Evolutionary conservation across 2,113 vertebrate species (phyloP).

Genomic region (Indicator indicator): DNA sequence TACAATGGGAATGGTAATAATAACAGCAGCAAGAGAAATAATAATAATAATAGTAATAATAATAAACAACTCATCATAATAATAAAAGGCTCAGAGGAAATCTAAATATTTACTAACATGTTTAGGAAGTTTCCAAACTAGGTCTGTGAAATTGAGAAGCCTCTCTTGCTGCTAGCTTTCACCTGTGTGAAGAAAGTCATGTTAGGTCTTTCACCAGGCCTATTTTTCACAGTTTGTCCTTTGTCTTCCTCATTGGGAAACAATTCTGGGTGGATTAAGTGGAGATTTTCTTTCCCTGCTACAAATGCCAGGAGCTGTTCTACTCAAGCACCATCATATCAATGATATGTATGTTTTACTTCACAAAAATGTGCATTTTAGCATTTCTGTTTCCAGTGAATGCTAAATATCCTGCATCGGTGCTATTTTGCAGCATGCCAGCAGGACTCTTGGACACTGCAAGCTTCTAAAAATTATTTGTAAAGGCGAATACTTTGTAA

Average conservation of each 20-base stretch:
- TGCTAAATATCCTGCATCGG: neutral
- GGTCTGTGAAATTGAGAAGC: neutral
- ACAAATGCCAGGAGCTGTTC: neutral
- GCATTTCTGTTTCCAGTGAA: neutral
- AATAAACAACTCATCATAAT: neutral
- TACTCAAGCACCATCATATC: neutral
- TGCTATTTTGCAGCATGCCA: neutral
- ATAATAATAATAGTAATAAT: neutral
- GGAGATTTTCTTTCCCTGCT: neutral
- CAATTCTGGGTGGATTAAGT: neutral
- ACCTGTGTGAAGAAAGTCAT: neutral
- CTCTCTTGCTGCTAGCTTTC: neutral
- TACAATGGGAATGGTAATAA: neutral
- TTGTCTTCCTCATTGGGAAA: neutral
- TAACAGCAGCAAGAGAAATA: too few species aligned
- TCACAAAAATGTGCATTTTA: neutral
- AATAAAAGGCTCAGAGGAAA: neutral
- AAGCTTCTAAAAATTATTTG: neutral
- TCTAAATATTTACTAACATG: neutral
- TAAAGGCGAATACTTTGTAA: neutral
- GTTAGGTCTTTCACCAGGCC: neutral
- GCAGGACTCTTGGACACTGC: neutral
- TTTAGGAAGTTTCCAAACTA: neutral
- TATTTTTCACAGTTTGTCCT: neutral
- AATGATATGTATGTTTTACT: neutral